Percentiles rank a stretch among this genome's conserved stretches.
phyloP scores from a whole-genome alignment of 2,113 vertebrate species.

The Pseudorasbora parva region DNA sequence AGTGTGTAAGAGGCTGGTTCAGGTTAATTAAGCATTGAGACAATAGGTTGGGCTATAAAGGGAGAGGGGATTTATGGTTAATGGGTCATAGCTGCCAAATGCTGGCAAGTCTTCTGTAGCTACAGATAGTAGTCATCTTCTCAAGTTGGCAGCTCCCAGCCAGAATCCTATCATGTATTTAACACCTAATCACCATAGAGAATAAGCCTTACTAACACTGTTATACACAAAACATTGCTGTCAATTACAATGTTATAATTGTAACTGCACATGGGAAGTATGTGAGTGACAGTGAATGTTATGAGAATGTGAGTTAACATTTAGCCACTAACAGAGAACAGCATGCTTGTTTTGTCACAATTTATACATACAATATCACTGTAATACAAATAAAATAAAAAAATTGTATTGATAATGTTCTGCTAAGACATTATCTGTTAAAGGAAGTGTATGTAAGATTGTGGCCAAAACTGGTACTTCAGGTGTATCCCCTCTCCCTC shows the following conservation, averaged over 20 bases:
- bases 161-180: conserved; percentile 21
- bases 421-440: too few relatives aligned
- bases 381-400: too few relatives aligned
- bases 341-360: too few relatives aligned
- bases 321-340: not conserved
- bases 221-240: not conserved
- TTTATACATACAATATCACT: too few relatives aligned
- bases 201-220: not conserved
- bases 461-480: too few relatives aligned
- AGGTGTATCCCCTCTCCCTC: too few relatives aligned
- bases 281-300: not conserved
- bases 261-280: not conserved
- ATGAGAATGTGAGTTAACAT: not conserved
- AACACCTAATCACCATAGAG: conserved; percentile 35
- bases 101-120: conserved; percentile 14
- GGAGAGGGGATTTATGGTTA: conserved; percentile 23
- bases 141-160: conserved; percentile 23
- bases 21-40: conserved; percentile 10
- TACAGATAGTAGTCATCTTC: not conserved
- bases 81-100: conserved; percentile 29
- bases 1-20: conserved; percentile 40
- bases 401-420: too few relatives aligned
- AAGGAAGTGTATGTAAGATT: too few relatives aligned
- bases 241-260: not conserved
- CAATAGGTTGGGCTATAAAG: conserved; percentile 19